Conservation (phyloP, 2,888 invertebrate species). For the Drosophila koepferae region DNA sequence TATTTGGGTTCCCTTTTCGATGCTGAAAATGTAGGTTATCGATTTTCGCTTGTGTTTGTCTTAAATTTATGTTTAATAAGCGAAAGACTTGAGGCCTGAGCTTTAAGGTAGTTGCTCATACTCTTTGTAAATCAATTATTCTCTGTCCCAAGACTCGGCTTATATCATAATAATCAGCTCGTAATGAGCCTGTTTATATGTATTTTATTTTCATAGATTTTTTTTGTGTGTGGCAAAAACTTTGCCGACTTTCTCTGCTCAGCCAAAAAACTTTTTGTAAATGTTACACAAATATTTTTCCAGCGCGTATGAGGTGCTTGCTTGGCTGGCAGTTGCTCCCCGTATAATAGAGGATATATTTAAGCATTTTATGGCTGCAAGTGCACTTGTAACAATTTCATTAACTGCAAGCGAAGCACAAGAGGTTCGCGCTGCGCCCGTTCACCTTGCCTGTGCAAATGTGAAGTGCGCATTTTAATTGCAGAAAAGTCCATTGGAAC, state of each 20-base stretch:
- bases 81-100: neutral
- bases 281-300: slow-evolving; percentile 44
- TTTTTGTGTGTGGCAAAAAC: slow-evolving; percentile 38
- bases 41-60: slow-evolving; percentile 55
- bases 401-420: slow-evolving; percentile 74
- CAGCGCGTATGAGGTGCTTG: slow-evolving; percentile 12
- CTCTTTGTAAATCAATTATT: slow-evolving; percentile 30
- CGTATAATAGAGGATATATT: slow-evolving; percentile 13
- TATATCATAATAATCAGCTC: slow-evolving; percentile 42
- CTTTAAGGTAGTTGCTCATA: neutral
- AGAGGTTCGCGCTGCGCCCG: slow-evolving; percentile 24
- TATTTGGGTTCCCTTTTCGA: slow-evolving; percentile 37
- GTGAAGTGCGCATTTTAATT: slow-evolving; percentile 68
- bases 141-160: slow-evolving; percentile 13
- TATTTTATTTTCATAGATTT: slow-evolving; percentile 7
- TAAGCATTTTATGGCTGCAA: slow-evolving; percentile 28
- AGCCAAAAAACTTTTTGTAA: slow-evolving; percentile 41
- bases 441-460: slow-evolving; percentile 1
- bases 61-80: slow-evolving; percentile 50
- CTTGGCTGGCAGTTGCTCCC: slow-evolving; percentile 6
- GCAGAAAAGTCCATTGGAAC: slow-evolving; percentile 53
- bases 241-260: slow-evolving; percentile 45
- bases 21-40: slow-evolving; percentile 71
- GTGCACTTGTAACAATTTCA: slow-evolving; percentile 72
- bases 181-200: slow-evolving; percentile 45